Conservation (phyloP, 2,113 vertebrate genomes). For the Bubo scandiacus region DNA sequence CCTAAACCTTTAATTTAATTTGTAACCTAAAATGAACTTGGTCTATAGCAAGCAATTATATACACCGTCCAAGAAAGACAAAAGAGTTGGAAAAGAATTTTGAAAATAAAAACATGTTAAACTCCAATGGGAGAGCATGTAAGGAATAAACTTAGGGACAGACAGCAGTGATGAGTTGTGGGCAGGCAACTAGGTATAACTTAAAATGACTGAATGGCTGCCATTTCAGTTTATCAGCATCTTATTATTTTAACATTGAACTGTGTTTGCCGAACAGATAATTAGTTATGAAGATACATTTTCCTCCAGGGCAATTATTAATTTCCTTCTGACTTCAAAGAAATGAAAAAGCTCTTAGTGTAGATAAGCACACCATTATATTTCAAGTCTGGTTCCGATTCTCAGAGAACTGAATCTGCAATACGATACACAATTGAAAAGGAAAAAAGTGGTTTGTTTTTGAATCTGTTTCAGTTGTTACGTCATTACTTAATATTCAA, state of each 20-base stretch:
- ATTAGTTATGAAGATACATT: constrained; percentile 79
- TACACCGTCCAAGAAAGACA: neutral
- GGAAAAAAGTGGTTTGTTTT: neutral
- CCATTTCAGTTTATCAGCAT: constrained; percentile 73
- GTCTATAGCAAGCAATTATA: neutral
- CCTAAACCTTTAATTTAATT: neutral
- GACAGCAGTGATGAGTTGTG: neutral
- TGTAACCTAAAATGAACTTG: neutral
- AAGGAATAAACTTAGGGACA: neutral
- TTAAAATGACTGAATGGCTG: constrained; percentile 59
- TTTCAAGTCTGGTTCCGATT: constrained; percentile 39
- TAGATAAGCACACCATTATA: constrained; percentile 58
- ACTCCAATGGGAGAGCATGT: neutral
- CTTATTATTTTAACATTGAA: constrained; percentile 76
- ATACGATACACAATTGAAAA: neutral
- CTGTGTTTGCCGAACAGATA: constrained; percentile 74
- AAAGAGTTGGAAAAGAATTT: neutral
- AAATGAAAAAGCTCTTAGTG: constrained; percentile 64
- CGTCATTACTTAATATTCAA: neutral
- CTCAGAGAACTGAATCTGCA: constrained; percentile 8
- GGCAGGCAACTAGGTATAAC: constrained; percentile 48
- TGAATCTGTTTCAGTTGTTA: neutral
- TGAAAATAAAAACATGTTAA: neutral
- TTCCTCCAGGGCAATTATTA: constrained; percentile 73
- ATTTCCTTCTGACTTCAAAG: constrained; percentile 74